Evolutionary conservation across 2,113 vertebrate genomes (phyloP), one percentile per base, ranked within the genome.

Genomic region (Amphilophus citrinellus): DNA sequence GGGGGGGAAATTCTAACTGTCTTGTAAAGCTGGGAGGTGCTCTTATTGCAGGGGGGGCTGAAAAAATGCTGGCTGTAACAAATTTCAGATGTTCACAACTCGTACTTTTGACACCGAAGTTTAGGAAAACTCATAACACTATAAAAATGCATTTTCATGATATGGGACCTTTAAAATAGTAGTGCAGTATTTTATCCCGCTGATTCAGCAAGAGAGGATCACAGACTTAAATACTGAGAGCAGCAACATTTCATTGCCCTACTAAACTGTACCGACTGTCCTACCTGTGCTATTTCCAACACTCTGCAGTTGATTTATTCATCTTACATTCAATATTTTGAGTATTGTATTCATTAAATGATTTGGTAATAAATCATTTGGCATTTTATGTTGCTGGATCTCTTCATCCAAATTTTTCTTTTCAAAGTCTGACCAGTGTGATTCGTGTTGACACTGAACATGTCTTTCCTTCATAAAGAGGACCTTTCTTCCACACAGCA

Each of bases 401-500:
- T 76, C 37, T 76, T 89, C 59, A 77, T 66, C 79, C 17, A 76
- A 59, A 58, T 56, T 79, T 78, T 32, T 60, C 76, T 75, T 81
- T 75, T 61, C 27, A 76, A 39, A 44, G 22, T 50, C 22, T 15
- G 61, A 66, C 82, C 65, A 85, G 76, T 20, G 2, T 62, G 59
- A 90, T 61, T 37, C 17, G 47, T 83, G 56, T 80, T 86, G 44
- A 86, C 68, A 88, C 76, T 83, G 78, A 35, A 83, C 68, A 6
- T 80, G 50, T 87, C 35, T 66, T 61, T 27, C 14, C 37, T 81
- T 83, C 37, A 95, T 91, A 92, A 93, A 93, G 86, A 92, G 53
- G 44, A 76, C 81, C 87, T 91, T 94, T 94, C 88, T 93, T 93
- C 81, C 79, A 79, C 60, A 63, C 32, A 78, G 59, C 77, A 91